Evolutionary conservation across 2,113 vertebrate species (phyloP).

Genomic region (Alosa alosa): DNA sequence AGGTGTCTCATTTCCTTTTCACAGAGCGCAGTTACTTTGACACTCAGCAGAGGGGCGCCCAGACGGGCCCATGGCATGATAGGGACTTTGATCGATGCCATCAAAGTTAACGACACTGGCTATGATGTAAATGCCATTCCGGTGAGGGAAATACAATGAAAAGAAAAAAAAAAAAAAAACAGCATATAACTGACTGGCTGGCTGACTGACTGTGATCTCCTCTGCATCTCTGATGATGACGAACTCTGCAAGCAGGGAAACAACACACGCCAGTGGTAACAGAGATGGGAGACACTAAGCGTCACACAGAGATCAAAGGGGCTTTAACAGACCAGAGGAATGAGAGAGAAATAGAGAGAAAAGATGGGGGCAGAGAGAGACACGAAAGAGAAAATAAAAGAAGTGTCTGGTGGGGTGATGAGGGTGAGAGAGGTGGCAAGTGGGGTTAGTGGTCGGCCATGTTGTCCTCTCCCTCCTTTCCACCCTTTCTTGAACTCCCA

Average conservation of each 20-base stretch:
- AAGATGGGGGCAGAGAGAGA: neutral
- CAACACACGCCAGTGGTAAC: neutral
- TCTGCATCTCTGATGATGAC: neutral
- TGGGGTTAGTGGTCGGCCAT: neutral
- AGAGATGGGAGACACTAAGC: neutral
- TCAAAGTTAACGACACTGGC: conserved; percentile 1
- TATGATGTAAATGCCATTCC: neutral
- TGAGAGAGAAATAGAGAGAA: neutral
- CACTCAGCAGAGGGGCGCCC: neutral
- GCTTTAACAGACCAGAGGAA: neutral
- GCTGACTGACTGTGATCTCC: neutral
- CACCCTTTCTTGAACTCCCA: neutral
- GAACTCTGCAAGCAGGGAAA: neutral
- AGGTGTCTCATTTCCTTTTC: neutral
- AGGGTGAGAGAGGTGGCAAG: neutral
- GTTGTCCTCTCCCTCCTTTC: neutral
- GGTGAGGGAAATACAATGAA: neutral
- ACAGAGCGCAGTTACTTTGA: neutral
- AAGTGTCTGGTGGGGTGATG: neutral
- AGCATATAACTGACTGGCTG: neutral
- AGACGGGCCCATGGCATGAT: neutral
- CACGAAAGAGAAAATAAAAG: neutral
- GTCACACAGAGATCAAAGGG: neutral
- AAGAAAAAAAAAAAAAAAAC: neutral
- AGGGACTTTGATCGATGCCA: neutral